Evolutionary conservation across 2,113 vertebrate species (phyloP), one percentile per base, ranked within the genome.

Genomic region (Bujurquina vittata): DNA sequence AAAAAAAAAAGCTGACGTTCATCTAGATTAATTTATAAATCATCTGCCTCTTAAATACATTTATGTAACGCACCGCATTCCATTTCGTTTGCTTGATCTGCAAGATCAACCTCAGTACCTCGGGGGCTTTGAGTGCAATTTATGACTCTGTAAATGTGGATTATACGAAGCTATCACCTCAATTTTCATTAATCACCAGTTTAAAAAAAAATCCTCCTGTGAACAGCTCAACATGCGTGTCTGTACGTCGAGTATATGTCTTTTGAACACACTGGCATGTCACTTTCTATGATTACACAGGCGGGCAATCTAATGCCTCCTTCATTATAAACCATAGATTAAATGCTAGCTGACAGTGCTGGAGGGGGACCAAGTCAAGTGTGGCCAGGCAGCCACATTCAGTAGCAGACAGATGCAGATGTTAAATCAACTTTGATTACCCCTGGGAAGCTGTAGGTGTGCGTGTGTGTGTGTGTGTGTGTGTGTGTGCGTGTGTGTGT

Each of bases 361-460:
- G 89, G 83, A 84, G 43, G 60, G 74, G 61, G 58, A 67, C 82
- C 85, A 88, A 83, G 84, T 89, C 86, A 69, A 29, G 84, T 33
- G 89, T 56, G 88, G 60, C 78, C 60, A 79, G 60, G 62, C 69
- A 40, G 78, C 75, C 58, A 6, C 22, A 11, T 80, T 87, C 54
- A 59, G 77, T 31, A 80, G 60, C 80, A 86, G 84, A 88, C 87
- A 90, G 88, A 91, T 91, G 88, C 89, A 87, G 79, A 77, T 59
- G 87, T 85, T 90, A 59, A 91, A 87, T 80, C 83, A 91, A 85
- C 81, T 85, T 75, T 79, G 26, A 90, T 89, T 86, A 87, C 83
- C 40, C 55, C 37, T 4, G 79, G 75, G 80, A 88, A 75, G 37
- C 46, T 62, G 81, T 35, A 4, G 31, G 59, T 81, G 63, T 81